Evolutionary conservation across 2,113 vertebrate genomes (phyloP).

Genomic region (Chauna torquata): DNA sequence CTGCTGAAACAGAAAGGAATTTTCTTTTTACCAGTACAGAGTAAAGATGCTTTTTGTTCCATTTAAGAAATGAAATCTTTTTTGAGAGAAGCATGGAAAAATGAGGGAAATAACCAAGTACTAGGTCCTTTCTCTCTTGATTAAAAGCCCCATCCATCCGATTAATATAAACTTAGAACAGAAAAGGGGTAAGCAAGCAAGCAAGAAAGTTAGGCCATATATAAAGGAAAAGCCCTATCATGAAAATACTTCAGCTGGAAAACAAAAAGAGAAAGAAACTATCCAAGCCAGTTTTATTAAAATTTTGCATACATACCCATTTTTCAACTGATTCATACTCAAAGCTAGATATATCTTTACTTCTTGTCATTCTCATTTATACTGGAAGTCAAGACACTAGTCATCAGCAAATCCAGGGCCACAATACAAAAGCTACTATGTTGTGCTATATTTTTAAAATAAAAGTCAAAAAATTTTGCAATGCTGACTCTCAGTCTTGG

Average conservation of each 20-base stretch:
- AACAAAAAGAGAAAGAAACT: background rate
- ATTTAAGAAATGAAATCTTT: background rate
- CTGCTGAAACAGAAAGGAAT: conserved; percentile 29
- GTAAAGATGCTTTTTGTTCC: background rate
- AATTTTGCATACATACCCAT: background rate
- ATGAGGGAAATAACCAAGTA: background rate
- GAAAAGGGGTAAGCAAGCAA: background rate
- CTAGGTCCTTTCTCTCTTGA: background rate
- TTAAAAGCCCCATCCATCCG: background rate
- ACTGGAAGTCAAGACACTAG: background rate
- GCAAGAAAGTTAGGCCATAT: background rate
- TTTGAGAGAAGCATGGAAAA: background rate
- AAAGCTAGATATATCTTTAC: background rate
- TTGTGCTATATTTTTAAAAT: background rate
- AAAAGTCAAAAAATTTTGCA: background rate
- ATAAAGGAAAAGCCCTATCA: background rate
- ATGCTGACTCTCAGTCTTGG: background rate
- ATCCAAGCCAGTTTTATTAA: background rate
- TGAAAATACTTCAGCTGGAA: background rate
- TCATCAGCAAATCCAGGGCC: background rate
- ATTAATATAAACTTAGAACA: background rate
- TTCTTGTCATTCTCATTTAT: background rate
- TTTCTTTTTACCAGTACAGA: background rate
- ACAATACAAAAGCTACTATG: background rate
- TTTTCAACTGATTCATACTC: background rate